Evolutionary conservation across 2,113 vertebrate genomes (phyloP).

Genomic region (Nestor notabilis): DNA sequence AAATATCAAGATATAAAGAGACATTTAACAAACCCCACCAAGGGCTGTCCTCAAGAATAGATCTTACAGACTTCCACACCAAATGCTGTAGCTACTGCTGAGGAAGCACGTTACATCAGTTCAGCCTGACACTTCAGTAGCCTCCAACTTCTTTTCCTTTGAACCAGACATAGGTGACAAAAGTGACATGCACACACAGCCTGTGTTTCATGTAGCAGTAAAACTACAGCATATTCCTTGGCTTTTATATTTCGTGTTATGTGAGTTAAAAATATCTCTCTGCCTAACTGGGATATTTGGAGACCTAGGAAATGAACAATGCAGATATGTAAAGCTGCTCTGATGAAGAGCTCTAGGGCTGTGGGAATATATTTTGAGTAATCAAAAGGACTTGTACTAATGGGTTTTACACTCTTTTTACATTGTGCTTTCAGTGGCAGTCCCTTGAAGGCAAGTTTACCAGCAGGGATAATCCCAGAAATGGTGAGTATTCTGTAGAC

Average conservation of each 20-base stretch:
- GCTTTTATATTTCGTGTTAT: neutral
- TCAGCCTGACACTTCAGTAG: neutral
- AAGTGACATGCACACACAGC: neutral
- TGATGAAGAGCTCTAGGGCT: constrained; percentile 20
- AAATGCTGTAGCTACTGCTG: neutral
- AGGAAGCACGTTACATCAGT: neutral
- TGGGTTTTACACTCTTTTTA: constrained; percentile 48
- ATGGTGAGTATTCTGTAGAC: neutral
- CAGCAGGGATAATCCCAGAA: neutral
- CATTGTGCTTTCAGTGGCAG: constrained; percentile 6
- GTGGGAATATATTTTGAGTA: neutral
- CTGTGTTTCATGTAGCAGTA: neutral
- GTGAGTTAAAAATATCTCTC: neutral
- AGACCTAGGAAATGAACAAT: constrained; percentile 11
- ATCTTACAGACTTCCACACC: neutral
- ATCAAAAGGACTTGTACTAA: constrained; percentile 37
- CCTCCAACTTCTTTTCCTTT: neutral
- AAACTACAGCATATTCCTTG: neutral
- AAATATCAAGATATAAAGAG: neutral
- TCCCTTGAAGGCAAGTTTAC: neutral
- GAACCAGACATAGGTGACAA: constrained; percentile 7
- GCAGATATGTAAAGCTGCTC: constrained; percentile 10
- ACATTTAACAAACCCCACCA: neutral
- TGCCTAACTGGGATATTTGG: neutral
- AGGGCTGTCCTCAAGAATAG: neutral